Evolutionary conservation across 2,113 vertebrate species (phyloP).

Genomic region (Ciconia maguari): DNA sequence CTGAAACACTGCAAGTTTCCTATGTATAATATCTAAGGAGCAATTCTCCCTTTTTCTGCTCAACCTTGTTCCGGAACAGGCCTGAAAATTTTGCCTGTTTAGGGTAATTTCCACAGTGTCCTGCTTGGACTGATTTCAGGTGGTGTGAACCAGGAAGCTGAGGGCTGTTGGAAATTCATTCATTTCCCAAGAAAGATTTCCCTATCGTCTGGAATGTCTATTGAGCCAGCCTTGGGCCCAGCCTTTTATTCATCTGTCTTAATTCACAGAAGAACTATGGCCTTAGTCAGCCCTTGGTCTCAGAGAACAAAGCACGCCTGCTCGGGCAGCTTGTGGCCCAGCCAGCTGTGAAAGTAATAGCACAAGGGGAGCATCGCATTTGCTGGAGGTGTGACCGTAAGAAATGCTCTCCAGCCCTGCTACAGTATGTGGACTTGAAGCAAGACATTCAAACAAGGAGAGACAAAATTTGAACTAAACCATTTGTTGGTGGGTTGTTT

Average conservation of each 20-base stretch:
- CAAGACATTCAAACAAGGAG: not conserved
- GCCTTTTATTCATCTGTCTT: not conserved
- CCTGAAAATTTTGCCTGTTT: not conserved
- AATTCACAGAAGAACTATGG: not conserved
- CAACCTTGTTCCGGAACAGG: not conserved
- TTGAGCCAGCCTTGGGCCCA: not conserved
- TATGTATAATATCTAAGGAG: fast-evolving
- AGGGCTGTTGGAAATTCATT: not conserved
- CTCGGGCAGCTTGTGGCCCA: not conserved
- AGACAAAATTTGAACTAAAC: not conserved
- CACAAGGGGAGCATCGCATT: not conserved
- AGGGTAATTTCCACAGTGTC: not conserved
- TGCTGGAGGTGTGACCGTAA: not conserved
- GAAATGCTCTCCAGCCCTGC: not conserved
- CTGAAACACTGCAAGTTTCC: not conserved
- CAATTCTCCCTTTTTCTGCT: not conserved
- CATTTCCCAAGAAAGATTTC: not conserved
- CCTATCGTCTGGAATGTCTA: not conserved
- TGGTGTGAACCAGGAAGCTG: not conserved
- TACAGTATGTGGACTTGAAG: not conserved
- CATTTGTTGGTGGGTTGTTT: fast-evolving
- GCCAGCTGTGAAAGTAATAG: not conserved
- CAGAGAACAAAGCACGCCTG: not conserved
- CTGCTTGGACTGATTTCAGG: not conserved
- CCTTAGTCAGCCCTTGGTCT: not conserved